These are phyloP conservation scores for Andrena trimmerana DNA, from an alignment of 2,888 invertebrate species.

Conservation along the genomic window DNA sequence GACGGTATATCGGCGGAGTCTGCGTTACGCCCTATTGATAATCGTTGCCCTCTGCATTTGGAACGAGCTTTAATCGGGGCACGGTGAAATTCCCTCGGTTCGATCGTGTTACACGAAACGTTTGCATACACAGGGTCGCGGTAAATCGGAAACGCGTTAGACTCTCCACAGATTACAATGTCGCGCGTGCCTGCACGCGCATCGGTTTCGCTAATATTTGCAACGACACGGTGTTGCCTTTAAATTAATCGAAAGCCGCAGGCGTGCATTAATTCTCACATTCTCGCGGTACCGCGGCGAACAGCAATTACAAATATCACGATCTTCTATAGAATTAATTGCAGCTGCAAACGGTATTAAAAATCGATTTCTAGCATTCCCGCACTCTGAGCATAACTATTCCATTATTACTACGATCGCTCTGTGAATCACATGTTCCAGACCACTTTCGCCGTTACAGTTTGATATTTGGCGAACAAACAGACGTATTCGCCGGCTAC, in stretches of 20 bases:
- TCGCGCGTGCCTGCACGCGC: background rate
- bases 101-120: constrained; percentile 13
- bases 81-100: constrained; percentile 21
- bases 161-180: constrained; percentile 25
- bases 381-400: too few relatives aligned
- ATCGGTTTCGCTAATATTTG: background rate
- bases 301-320: too few relatives aligned
- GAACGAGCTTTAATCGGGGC: constrained; percentile 27
- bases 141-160: constrained; percentile 8
- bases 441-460: too few relatives aligned
- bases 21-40: background rate
- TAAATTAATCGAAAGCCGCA: constrained; percentile 21
- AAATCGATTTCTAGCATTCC: too few relatives aligned
- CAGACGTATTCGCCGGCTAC: too few relatives aligned
- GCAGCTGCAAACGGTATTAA: too few relatives aligned
- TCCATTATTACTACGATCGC: too few relatives aligned
- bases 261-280: constrained; percentile 18
- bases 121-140: background rate
- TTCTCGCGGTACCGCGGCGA: too few relatives aligned
- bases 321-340: too few relatives aligned
- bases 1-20: background rate
- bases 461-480: too few relatives aligned
- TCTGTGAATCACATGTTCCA: too few relatives aligned
- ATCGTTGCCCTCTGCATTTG: constrained; percentile 14
- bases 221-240: constrained; percentile 5